phyloP scores from a whole-genome alignment of 2,888 invertebrate genomes.

The Drosophila fulvimacula region DNA sequence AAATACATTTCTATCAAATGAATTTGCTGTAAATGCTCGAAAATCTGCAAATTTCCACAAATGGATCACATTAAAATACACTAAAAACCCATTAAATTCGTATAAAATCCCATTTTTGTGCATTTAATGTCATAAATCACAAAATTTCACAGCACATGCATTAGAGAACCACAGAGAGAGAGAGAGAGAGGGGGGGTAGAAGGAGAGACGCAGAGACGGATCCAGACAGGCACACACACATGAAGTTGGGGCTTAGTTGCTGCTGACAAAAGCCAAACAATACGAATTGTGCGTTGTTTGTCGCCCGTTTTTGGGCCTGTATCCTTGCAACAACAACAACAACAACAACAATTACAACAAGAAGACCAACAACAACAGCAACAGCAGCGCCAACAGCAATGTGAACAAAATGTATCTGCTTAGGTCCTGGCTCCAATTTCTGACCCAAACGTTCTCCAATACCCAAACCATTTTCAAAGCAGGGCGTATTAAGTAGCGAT shows the following conservation, averaged over 20 bases:
- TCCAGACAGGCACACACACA: conserved; percentile 7
- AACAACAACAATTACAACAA: conserved; percentile 16
- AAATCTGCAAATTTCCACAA: conserved; percentile 70
- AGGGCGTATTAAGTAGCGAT: conserved; percentile 3
- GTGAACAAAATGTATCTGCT: conserved; percentile 60
- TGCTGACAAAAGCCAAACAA: conserved; percentile 73
- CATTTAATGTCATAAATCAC: conserved; percentile 80
- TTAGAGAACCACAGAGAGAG: conserved; percentile 39
- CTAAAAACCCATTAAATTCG: conserved; percentile 80
- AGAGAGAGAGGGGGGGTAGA: neutral
- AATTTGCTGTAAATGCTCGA: conserved; percentile 43
- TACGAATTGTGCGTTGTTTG: conserved; percentile 71
- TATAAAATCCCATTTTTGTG: conserved; percentile 80
- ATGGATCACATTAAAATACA: conserved; percentile 78
- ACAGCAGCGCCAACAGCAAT: conserved; percentile 27
- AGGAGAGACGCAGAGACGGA: conserved; percentile 13
- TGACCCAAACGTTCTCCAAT: conserved; percentile 41
- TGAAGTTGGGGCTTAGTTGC: conserved; percentile 60
- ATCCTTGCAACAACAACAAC: conserved; percentile 10
- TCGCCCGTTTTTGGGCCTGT: conserved; percentile 58
- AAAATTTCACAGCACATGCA: conserved; percentile 70
- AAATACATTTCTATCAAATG: conserved; percentile 11
- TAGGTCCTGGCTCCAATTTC: conserved; percentile 29
- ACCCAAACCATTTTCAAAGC: conserved; percentile 14
- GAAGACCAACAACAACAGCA: conserved; percentile 13